Percentiles rank a stretch among this genome's conserved stretches.
Evolutionary conservation across 2,888 invertebrate species (phyloP).

Genomic region (Yponomeuta plumbellus): DNA sequence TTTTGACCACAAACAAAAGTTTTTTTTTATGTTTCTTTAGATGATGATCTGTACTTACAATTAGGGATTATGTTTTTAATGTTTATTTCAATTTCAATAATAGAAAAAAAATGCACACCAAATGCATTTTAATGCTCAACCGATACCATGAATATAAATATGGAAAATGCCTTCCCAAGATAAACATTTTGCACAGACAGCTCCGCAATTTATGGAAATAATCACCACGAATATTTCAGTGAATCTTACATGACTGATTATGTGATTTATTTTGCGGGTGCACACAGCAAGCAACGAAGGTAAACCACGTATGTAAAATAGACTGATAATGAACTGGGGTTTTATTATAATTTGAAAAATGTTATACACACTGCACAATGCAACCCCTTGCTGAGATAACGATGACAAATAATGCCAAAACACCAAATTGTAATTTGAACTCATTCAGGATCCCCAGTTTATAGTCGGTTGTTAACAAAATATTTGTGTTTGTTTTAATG

Average conservation of each 20-base stretch:
- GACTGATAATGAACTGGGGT: background rate
- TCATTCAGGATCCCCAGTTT: conserved; percentile 14
- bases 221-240: conserved; percentile 51
- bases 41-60: too few relatives aligned
- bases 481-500: conserved; percentile 17
- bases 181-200: conserved; percentile 3
- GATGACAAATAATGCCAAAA: conserved; percentile 3
- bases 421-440: background rate
- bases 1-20: too few relatives aligned
- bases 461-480: conserved; percentile 13
- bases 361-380: background rate
- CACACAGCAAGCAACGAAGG: background rate
- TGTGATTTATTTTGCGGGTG: background rate
- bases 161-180: background rate
- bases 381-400: background rate
- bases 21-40: too few relatives aligned
- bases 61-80: too few relatives aligned
- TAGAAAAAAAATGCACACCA: background rate
- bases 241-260: conserved; percentile 13
- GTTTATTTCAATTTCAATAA: too few relatives aligned
- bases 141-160: background rate
- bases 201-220: conserved; percentile 45
- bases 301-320: conserved; percentile 11
- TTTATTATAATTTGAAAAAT: background rate
- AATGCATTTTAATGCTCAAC: background rate